Evolutionary conservation across 2,113 vertebrate species (phyloP).

Genomic region (Etheostoma cragini): DNA sequence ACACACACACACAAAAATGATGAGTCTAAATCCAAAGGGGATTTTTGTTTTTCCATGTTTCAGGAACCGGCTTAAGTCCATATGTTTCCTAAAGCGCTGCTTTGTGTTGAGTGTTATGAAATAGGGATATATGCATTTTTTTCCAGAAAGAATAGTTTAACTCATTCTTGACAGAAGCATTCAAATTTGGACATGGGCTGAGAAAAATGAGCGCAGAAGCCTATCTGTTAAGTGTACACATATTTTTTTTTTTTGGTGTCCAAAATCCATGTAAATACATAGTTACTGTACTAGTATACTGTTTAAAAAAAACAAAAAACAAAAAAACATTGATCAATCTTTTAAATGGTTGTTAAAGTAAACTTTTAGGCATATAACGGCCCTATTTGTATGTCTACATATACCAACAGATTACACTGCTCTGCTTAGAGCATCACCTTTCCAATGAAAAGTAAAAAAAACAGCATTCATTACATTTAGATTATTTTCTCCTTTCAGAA

Average conservation of each 20-base stretch:
- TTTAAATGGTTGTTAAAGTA: not conserved
- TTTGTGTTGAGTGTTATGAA: slow-evolving; percentile 34
- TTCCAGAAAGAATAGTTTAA: slow-evolving; percentile 10
- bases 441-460: no score
- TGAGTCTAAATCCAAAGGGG: slow-evolving; percentile 22
- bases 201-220: not conserved
- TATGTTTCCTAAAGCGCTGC: slow-evolving; percentile 22
- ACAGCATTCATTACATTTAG: not conserved
- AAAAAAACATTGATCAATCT: no score
- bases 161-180: slow-evolving; percentile 1
- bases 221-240: not conserved
- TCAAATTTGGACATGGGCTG: not conserved
- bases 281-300: not conserved
- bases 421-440: no score
- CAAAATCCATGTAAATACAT: not conserved
- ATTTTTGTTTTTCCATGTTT: slow-evolving; percentile 35
- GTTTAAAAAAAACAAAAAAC: not conserved
- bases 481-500: slow-evolving; percentile 61
- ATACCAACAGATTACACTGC: not conserved
- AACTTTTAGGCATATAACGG: not conserved
- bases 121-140: slow-evolving; percentile 29
- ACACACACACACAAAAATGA: not conserved
- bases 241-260: not conserved
- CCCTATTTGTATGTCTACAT: not conserved
- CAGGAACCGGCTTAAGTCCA: slow-evolving; percentile 18